Conservation (phyloP, 2,888 invertebrate species). For the Formica aserva region DNA sequence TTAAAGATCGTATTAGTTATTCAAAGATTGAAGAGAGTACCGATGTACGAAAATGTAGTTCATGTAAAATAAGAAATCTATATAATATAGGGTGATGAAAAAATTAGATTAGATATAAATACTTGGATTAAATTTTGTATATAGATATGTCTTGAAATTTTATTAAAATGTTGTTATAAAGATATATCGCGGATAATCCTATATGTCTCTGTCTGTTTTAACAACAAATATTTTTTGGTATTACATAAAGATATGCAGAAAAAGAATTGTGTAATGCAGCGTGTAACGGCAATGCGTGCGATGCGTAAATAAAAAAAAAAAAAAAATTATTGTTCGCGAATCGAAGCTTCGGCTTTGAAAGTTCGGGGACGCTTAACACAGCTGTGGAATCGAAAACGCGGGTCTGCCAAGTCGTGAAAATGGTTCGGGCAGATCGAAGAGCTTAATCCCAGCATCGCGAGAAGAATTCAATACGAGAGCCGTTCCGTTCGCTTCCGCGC, state of each 20-base stretch:
- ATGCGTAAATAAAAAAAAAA: not conserved
- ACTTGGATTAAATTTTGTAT: not conserved
- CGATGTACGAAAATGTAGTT: not conserved
- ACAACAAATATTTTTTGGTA: conserved; percentile 14
- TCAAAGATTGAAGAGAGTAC: not conserved
- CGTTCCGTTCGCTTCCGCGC: conserved; percentile 47
- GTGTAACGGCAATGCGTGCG: not conserved
- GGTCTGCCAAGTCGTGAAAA: conserved; percentile 65
- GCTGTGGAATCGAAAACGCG: conserved; percentile 75
- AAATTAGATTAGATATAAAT: not conserved
- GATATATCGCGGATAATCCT: not conserved
- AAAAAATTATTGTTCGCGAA: conserved; percentile 5
- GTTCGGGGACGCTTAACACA: conserved; percentile 60
- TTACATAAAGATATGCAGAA: not conserved
- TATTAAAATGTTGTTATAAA: not conserved
- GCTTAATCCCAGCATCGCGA: conserved; percentile 77
- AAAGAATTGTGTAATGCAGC: conserved; percentile 3
- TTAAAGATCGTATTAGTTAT: conserved; percentile 18
- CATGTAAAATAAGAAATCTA: conserved; percentile 6
- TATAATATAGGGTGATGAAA: not conserved
- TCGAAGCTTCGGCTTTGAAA: conserved; percentile 34
- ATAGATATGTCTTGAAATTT: not conserved
- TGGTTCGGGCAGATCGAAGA: conserved; percentile 71
- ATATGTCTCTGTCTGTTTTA: not conserved
- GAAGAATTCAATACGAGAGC: conserved; percentile 74